A percentile compares a stretch with the other conserved stretches of the same genome.
These are phyloP conservation scores for Aphaenogaster floridana DNA, from an alignment of 1,140 invertebrate species.

Conservation along the genomic window DNA sequence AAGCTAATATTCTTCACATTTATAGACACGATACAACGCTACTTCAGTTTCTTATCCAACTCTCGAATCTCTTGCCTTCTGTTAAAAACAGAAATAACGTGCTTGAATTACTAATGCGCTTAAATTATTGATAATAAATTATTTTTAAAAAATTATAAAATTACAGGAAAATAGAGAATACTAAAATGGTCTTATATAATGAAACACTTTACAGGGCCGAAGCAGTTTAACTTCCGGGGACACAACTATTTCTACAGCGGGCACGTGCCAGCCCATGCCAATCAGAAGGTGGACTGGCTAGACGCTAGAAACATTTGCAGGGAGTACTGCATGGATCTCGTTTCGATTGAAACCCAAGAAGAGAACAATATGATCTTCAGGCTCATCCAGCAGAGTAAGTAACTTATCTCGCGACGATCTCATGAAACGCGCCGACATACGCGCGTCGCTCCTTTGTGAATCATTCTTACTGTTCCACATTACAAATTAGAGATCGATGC, in stretches of 20 bases:
- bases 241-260: conserved; percentile 96
- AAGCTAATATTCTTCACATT: conserved; percentile 49
- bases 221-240: conserved; percentile 94
- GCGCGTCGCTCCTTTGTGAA: conserved; percentile 18
- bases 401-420: not conserved
- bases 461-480: conserved; percentile 36
- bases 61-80: not conserved
- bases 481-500: conserved; percentile 33
- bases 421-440: not conserved
- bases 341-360: conserved; percentile 95
- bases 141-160: not conserved
- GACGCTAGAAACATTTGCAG: conserved; percentile 96
- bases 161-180: not conserved
- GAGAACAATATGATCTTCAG: conserved; percentile 96
- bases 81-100: not conserved
- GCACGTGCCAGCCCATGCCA: conserved; percentile 92
- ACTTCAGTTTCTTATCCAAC: conserved; percentile 20
- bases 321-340: conserved; percentile 97
- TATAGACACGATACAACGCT: conserved; percentile 34
- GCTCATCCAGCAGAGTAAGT: conserved; percentile 94
- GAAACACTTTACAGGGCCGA: conserved; percentile 90
- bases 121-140: not conserved
- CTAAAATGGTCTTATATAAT: not conserved
- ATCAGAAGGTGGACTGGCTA: conserved; percentile 95
- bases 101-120: not conserved